Conservation (phyloP, 2,113 vertebrate genomes). For the Centropus bengalensis region DNA sequence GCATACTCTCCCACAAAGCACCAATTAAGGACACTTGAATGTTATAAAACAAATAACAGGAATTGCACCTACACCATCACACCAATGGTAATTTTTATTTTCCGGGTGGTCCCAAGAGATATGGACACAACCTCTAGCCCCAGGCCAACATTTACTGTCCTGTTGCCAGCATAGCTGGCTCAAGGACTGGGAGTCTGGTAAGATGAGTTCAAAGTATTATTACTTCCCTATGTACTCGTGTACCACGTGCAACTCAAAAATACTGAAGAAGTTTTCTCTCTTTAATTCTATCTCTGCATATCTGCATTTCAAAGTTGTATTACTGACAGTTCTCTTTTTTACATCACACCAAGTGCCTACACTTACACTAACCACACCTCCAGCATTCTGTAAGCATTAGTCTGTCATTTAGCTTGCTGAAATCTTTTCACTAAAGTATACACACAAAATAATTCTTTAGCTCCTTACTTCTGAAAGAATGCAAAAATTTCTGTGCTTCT, state of each 20-base stretch:
- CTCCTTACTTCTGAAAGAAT: not conserved
- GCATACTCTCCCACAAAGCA: fast-evolving
- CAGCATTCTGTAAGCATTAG: fast-evolving
- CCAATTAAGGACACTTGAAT: not conserved
- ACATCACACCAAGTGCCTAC: not conserved
- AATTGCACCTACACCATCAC: not conserved
- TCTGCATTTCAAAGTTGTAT: not conserved
- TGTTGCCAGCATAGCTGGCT: not conserved
- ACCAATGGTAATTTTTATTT: not conserved
- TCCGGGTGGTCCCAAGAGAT: not conserved
- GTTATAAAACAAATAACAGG: not conserved
- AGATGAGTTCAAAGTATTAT: not conserved
- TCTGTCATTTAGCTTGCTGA: not conserved
- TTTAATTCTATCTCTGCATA: not conserved
- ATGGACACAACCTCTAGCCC: not conserved
- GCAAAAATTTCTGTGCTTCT: not conserved
- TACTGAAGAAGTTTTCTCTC: not conserved
- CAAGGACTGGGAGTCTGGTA: not conserved
- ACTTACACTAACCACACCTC: not conserved
- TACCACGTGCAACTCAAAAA: not conserved
- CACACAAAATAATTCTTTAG: not conserved
- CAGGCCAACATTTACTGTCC: not conserved
- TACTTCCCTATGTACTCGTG: not conserved
- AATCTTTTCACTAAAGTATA: not conserved
- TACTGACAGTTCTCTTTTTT: not conserved